Base-by-base conservation (phyloP, 2,113 vertebrate species). In the Elanoides forficatus region DNA sequence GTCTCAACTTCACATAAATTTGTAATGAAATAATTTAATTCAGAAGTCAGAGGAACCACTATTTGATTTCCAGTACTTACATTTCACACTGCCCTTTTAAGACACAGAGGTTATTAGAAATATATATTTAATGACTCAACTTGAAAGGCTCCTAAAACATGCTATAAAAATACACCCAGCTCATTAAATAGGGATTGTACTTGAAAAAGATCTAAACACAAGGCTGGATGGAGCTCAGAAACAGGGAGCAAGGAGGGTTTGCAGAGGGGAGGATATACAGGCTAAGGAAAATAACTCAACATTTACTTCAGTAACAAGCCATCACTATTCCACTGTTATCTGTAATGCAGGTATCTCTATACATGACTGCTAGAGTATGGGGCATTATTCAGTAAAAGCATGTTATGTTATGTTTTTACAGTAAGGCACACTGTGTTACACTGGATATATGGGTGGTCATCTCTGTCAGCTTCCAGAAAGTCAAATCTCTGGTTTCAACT, bases 61-160 rank as follows among this genome's bases (percentile, higher is more conserved):
- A 13, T 75, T 95, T 75, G 90, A 83, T 92, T 95, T 82, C 78
- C 87, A 93, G 71, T 48, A 83, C 45, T 96, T 85, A 34, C 79
- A 68, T 86, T 94, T 92, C 89, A 81, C 36, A 14, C 53, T 72
- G 66, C 60, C 79, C 75, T 93, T 96, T 94, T 80, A 90, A 83
- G 50, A 81, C 15, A 52, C 48, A 59, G 52, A 86, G 36, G 30
- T 78, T 91, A 89, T 93, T 95, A 93, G 93, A 92, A 92, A 94
- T 88, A 96, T 4, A 26, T 84, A 81, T 81, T 90, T 92, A 86
- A 95, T 85, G 86, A 91, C 68, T 94, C 79, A 23, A 88, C 71
- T 58, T 80, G 47, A 96, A 92, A 75, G 73, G 72, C 65, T 92
- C 83, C 81, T 93, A 79, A 93, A 93, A 91, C 92, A 68, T 43